phyloP scores from a whole-genome alignment of 2,888 invertebrate species.

The Oligia strigilis region DNA sequence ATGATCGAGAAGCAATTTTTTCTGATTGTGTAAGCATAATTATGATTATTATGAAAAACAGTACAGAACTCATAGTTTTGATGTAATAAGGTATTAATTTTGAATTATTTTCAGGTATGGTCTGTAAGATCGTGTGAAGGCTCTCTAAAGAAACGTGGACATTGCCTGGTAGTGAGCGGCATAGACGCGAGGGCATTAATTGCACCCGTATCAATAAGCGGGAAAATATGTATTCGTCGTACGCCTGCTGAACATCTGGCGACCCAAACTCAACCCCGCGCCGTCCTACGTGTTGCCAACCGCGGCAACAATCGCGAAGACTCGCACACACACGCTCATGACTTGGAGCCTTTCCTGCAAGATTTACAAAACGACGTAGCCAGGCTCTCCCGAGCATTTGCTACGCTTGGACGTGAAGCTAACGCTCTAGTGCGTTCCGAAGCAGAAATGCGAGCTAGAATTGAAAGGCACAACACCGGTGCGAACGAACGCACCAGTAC shows the following conservation, averaged over 20 bases:
- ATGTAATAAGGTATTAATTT: background rate
- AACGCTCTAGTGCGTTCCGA: constrained; percentile 78
- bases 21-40: constrained; percentile 84
- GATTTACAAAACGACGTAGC: constrained; percentile 83
- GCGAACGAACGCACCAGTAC: constrained; percentile 49
- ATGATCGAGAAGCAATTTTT: constrained; percentile 88
- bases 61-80: background rate
- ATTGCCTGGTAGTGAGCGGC: constrained; percentile 80
- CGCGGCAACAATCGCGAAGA: constrained; percentile 74
- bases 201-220: constrained; percentile 77
- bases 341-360: constrained; percentile 80
- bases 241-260: constrained; percentile 78
- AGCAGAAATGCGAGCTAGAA: constrained; percentile 75
- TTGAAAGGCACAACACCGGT: constrained; percentile 66
- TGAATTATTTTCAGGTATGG: constrained; percentile 78
- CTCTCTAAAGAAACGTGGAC: constrained; percentile 84
- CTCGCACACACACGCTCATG: constrained; percentile 63
- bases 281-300: constrained; percentile 84
- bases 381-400: constrained; percentile 81
- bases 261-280: constrained; percentile 81
- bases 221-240: constrained; percentile 82
- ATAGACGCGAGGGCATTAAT: constrained; percentile 80
- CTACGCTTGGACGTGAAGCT: constrained; percentile 81
- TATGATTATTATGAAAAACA: background rate
- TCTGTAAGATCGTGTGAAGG: constrained; percentile 87